Conservation (phyloP, 2,888 invertebrate species). For the Sceliomorpha sp. region DNA sequence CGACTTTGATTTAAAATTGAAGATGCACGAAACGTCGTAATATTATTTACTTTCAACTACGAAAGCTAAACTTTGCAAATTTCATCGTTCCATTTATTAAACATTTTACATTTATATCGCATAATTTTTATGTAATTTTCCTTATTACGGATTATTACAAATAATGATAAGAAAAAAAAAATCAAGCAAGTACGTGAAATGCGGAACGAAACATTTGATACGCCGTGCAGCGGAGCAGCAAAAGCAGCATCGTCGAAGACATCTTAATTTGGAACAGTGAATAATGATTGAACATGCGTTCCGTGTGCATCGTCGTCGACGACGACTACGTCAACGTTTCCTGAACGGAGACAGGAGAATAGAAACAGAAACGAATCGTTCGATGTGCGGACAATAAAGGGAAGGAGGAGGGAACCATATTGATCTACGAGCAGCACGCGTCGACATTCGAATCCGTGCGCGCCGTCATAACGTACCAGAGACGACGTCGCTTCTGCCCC, state of each 20-base stretch:
- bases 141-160: no score
- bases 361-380: slow-evolving; percentile 57
- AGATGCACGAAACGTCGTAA: no score
- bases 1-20: slow-evolving; percentile 8
- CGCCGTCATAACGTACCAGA: slow-evolving; percentile 54
- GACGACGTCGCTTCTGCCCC: slow-evolving; percentile 55
- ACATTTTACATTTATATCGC: no score
- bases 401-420: slow-evolving; percentile 66
- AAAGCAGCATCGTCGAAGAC: slow-evolving; percentile 4
- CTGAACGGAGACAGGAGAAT: slow-evolving; percentile 69
- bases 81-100: no score
- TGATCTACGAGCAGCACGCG: slow-evolving; percentile 74
- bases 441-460: slow-evolving; percentile 52
- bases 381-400: slow-evolving; percentile 54
- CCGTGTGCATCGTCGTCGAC: slow-evolving; percentile 64
- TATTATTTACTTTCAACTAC: neutral
- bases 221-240: no score
- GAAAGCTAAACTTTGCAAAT: no score
- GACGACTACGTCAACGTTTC: slow-evolving; percentile 73
- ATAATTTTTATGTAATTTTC: no score
- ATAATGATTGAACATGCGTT: slow-evolving; percentile 63
- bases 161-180: no score
- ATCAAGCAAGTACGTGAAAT: no score
- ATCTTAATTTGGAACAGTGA: slow-evolving; percentile 43
- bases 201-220: no score